Conservation (phyloP, 2,888 invertebrate species). For the Cephus rjabovi region DNA sequence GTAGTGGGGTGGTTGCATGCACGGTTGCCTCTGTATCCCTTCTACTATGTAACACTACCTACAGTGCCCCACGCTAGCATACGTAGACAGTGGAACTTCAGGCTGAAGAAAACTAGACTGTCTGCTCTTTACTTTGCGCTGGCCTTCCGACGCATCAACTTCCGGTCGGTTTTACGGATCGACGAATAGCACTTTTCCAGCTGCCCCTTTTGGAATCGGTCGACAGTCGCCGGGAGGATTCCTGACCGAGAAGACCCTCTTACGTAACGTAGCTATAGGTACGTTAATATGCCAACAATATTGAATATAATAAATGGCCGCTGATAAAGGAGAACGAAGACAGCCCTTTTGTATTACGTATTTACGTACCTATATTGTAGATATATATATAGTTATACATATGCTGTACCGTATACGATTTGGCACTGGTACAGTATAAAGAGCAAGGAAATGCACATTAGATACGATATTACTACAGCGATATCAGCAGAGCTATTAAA, state of each 20-base stretch:
- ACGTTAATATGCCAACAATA: not conserved
- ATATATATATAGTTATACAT: not conserved
- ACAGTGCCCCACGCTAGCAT: not conserved
- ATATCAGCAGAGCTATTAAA: not conserved
- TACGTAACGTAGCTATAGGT: not conserved
- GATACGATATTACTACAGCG: not conserved
- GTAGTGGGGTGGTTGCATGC: conserved; percentile 12
- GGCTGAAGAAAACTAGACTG: conserved; percentile 7
- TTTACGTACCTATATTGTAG: not conserved
- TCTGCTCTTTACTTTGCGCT: conserved; percentile 26
- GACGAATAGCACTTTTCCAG: conserved; percentile 6
- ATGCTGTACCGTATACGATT: not conserved
- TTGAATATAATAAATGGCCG: not conserved
- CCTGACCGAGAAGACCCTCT: not conserved
- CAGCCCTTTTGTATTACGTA: not conserved
- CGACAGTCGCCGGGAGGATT: not conserved
- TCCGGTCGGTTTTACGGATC: conserved; percentile 16
- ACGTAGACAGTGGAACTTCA: conserved; percentile 9
- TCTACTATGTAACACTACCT: not conserved
- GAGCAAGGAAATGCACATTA: not conserved
- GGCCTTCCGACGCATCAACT: conserved; percentile 21
- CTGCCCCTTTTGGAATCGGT: not conserved
- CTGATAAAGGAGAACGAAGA: not conserved
- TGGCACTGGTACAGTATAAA: not conserved
- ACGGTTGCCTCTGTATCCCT: not conserved